Percentiles rank a stretch among this genome's conserved stretches.
These are phyloP conservation scores for Dendrophyllia cribrosa DNA, from an alignment of 64 coral and sea anemone genomes.

Conservation along the genomic window DNA sequence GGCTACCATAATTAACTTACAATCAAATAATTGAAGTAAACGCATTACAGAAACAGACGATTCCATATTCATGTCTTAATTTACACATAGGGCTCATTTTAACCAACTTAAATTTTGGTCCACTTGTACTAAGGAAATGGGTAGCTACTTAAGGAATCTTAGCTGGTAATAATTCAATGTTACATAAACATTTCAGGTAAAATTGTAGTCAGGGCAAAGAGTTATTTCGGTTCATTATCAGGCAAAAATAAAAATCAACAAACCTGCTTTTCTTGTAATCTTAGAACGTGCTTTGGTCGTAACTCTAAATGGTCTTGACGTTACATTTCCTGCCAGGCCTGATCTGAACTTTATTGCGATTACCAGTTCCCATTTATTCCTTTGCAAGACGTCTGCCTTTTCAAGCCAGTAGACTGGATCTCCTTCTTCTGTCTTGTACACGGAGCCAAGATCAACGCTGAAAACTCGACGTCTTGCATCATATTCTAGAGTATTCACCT, in stretches of 20 bases:
- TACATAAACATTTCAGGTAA: too few species aligned
- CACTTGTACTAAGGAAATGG: too few species aligned
- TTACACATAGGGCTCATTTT: too few species aligned
- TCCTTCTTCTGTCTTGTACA: slow-evolving; percentile 62
- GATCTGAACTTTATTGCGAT: slow-evolving; percentile 56
- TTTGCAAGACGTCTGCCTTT: slow-evolving; percentile 64
- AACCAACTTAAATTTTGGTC: too few species aligned
- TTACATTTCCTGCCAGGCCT: slow-evolving; percentile 6
- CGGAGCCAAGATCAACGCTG: slow-evolving; percentile 63
- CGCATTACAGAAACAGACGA: too few species aligned
- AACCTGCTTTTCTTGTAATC: slow-evolving; percentile 3
- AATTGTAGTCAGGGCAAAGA: too few species aligned
- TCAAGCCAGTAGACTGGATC: slow-evolving; percentile 72
- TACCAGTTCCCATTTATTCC: slow-evolving; percentile 77
- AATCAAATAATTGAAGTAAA: too few species aligned
- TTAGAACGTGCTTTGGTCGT: slow-evolving; percentile 29
- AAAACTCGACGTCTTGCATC: slow-evolving; percentile 33
- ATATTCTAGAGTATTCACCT: slow-evolving; percentile 13
- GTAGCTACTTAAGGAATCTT: too few species aligned
- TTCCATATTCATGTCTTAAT: too few species aligned
- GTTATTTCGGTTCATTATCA: too few species aligned
- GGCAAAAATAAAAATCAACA: not conserved
- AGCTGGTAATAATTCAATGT: too few species aligned
- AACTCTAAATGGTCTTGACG: slow-evolving; percentile 31
- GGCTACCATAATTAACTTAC: too few species aligned